Evolutionary conservation across 2,888 invertebrate species (phyloP).

Genomic region (Choreutis nemorana): DNA sequence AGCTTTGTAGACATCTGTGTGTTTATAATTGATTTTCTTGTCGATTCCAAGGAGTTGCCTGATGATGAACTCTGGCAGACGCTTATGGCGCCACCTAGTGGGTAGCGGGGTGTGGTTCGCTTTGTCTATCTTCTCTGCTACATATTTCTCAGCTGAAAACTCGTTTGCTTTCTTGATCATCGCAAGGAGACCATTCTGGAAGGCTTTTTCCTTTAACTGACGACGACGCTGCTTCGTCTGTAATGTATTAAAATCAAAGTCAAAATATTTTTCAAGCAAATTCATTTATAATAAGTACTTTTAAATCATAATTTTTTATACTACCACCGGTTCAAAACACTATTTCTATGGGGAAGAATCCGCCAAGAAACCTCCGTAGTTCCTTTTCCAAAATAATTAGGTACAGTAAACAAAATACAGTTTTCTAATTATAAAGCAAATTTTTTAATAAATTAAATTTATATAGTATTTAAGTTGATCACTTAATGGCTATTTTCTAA

Average conservation of each 20-base stretch:
- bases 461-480: too few species aligned
- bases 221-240: conserved; percentile 73
- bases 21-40: conserved; percentile 57
- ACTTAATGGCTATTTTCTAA: too few species aligned
- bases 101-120: conserved; percentile 70
- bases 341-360: too few species aligned
- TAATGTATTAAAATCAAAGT: too few species aligned
- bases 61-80: conserved; percentile 73
- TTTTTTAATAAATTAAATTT: too few species aligned
- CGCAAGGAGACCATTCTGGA: conserved; percentile 74
- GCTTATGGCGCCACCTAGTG: conserved; percentile 65
- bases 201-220: conserved; percentile 77
- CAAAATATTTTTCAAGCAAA: too few species aligned
- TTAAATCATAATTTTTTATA: too few species aligned
- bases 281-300: neutral
- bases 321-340: too few species aligned
- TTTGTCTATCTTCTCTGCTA: conserved; percentile 67
- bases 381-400: too few species aligned
- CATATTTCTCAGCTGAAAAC: conserved; percentile 79
- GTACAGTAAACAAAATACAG: too few species aligned
- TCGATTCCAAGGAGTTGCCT: conserved; percentile 72
- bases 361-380: too few species aligned
- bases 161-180: conserved; percentile 76
- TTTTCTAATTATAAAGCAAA: too few species aligned
- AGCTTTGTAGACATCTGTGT: conserved; percentile 52